A percentile compares a stretch with the other conserved stretches of the same genome.
phyloP scores from a whole-genome alignment of 1,140 invertebrate species.

The Papilio machaon region DNA sequence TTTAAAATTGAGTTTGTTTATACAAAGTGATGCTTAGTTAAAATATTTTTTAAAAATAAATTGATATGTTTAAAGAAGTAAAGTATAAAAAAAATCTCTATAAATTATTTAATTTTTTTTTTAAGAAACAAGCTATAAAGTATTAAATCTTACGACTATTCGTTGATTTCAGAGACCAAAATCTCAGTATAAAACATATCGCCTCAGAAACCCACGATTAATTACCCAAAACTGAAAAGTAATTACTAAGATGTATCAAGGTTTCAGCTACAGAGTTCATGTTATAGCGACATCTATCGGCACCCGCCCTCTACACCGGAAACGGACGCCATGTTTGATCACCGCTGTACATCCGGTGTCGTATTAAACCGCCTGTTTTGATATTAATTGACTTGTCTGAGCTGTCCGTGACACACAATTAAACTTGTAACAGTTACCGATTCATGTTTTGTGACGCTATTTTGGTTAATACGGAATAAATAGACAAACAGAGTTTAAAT shows the following conservation, averaged over 20 bases:
- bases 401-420: constrained; percentile 1
- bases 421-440: background rate
- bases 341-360: constrained; percentile 10
- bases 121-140: too few species aligned
- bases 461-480: background rate
- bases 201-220: too few species aligned
- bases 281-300: constrained; percentile 11
- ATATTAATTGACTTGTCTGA: constrained; percentile 22
- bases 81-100: too few species aligned
- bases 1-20: background rate
- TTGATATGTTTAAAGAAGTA: too few species aligned
- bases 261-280: background rate
- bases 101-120: too few species aligned
- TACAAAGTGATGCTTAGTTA: background rate
- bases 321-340: constrained; percentile 16
- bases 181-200: too few species aligned
- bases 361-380: constrained; percentile 20
- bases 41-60: too few species aligned
- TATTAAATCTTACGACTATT: too few species aligned
- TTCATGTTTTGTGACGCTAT: background rate
- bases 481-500: background rate
- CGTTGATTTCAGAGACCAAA: too few species aligned
- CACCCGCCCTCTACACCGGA: constrained; percentile 1
- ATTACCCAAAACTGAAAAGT: background rate
- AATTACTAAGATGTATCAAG: background rate